A percentile compares a stretch with the other conserved stretches of the same genome.
Conservation (phyloP, 2,113 vertebrate genomes). For the Catharus minimus region DNA sequence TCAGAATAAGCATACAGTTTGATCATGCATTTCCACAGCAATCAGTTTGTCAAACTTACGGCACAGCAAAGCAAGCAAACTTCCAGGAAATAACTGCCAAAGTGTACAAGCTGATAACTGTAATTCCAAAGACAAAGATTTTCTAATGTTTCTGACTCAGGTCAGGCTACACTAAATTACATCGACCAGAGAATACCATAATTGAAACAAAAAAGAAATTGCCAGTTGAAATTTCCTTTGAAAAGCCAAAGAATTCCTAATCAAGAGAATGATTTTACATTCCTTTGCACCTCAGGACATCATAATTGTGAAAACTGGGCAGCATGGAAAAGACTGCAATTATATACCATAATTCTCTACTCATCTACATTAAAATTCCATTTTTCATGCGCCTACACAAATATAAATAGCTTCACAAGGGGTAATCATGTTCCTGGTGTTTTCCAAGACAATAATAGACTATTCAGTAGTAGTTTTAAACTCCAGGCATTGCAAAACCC, state of each 20-base stretch:
- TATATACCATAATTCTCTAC: background rate
- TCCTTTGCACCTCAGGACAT: background rate
- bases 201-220: background rate
- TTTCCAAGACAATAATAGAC: slow-evolving; percentile 24
- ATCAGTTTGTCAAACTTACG: background rate
- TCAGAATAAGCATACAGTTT: background rate
- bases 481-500: background rate
- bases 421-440: slow-evolving; percentile 13
- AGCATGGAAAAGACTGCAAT: background rate
- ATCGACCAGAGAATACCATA: background rate
- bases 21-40: background rate
- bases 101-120: background rate
- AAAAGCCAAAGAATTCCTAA: slow-evolving; percentile 32
- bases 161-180: background rate
- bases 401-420: background rate
- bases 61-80: background rate
- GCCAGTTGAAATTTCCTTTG: background rate
- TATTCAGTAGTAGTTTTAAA: slow-evolving; percentile 11
- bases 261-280: background rate
- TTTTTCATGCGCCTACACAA: background rate
- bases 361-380: background rate
- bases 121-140: background rate
- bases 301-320: background rate
- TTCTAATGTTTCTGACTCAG: background rate
- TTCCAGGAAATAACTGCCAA: background rate